These are phyloP conservation scores for Andrena cerasifolii DNA, from an alignment of 1,140 invertebrate species.

Conservation along the genomic window DNA sequence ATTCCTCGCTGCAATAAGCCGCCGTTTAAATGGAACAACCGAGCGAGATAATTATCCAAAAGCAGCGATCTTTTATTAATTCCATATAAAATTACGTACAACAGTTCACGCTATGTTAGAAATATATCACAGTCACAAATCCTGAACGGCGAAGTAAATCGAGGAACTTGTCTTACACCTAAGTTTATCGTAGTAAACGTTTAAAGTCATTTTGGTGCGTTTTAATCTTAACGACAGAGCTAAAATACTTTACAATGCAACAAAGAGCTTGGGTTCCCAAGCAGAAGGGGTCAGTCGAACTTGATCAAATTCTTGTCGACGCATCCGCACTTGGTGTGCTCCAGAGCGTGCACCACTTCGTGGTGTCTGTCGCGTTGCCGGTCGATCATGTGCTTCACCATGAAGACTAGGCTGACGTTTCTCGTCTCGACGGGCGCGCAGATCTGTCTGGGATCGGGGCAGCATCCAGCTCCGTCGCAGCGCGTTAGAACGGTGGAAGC, in stretches of 20 bases:
- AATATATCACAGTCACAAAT: slow-evolving; percentile 61
- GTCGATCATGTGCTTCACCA: slow-evolving; percentile 77
- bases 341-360: slow-evolving; percentile 74
- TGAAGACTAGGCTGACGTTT: slow-evolving; percentile 77
- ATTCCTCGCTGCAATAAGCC: neutral
- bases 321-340: slow-evolving; percentile 76
- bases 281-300: slow-evolving; percentile 6
- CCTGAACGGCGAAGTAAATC: slow-evolving; percentile 27
- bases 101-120: slow-evolving; percentile 6
- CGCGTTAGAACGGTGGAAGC: slow-evolving; percentile 76
- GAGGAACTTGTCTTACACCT: slow-evolving; percentile 30
- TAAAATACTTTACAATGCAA: slow-evolving; percentile 21
- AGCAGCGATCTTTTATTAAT: slow-evolving; percentile 43
- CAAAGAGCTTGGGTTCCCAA: too few relatives aligned
- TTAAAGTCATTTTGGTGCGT: slow-evolving; percentile 24
- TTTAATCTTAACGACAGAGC: slow-evolving; percentile 2
- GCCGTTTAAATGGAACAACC: neutral
- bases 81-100: slow-evolving; percentile 5
- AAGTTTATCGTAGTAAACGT: slow-evolving; percentile 10
- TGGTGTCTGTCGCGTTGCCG: slow-evolving; percentile 75
- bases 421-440: slow-evolving; percentile 74
- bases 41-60: neutral
- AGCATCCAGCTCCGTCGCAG: slow-evolving; percentile 77
- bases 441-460: slow-evolving; percentile 69
- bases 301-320: slow-evolving; percentile 44